These are phyloP conservation scores for Dermochelys coriacea DNA, from an alignment of 2,797 vertebrate genomes.

Conservation along the genomic window DNA sequence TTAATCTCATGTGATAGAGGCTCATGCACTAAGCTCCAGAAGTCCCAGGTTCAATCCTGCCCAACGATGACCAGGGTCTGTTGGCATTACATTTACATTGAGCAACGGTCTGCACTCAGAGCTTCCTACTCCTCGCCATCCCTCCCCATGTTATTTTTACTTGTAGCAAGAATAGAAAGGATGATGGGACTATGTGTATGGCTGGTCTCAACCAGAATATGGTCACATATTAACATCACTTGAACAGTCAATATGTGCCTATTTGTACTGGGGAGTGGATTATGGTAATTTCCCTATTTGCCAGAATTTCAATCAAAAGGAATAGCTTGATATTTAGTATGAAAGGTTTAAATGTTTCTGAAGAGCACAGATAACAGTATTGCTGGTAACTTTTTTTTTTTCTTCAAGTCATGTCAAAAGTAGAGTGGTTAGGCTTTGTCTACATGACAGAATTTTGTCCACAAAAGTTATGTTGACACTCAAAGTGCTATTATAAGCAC, in stretches of 20 bases:
- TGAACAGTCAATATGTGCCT: conserved; percentile 30
- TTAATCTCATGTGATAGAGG: too few relatives aligned
- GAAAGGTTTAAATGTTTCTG: conserved; percentile 62
- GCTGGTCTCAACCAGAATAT: conserved; percentile 2
- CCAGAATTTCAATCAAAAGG: conserved; percentile 52
- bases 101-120: neutral
- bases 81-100: neutral
- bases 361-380: conserved; percentile 24
- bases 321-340: conserved; percentile 70
- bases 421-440: too few relatives aligned
- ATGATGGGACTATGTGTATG: neutral
- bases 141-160: neutral
- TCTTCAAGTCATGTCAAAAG: neutral
- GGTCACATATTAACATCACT: conserved; percentile 4
- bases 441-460: too few relatives aligned
- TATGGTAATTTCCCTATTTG: conserved; percentile 62
- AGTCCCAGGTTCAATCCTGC: too few relatives aligned
- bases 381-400: neutral
- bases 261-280: conserved; percentile 34
- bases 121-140: neutral
- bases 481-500: too few relatives aligned
- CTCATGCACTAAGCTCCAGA: too few relatives aligned
- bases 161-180: neutral
- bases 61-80: too few relatives aligned
- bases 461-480: too few relatives aligned